Evolutionary conservation across 2,888 invertebrate genomes (phyloP).

Genomic region (Phengaris alcon): DNA sequence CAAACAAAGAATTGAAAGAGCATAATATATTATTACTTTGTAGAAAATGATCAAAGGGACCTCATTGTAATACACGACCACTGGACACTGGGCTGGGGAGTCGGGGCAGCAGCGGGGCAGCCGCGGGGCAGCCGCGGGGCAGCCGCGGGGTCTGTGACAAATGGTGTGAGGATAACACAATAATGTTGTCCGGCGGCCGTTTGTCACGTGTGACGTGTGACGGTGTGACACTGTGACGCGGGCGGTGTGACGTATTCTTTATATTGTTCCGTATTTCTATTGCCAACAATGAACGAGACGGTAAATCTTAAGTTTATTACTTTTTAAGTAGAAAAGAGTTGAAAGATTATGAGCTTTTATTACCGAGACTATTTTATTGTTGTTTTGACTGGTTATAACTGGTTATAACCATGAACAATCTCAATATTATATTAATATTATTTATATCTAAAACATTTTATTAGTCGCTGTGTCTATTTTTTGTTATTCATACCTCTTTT

Average conservation of each 20-base stretch:
- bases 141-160: background rate
- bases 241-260: background rate
- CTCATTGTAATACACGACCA: background rate
- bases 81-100: too few species aligned
- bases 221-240: background rate
- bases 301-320: background rate
- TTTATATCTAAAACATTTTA: too few species aligned
- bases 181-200: slow-evolving; percentile 3
- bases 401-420: too few species aligned
- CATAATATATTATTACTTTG: background rate
- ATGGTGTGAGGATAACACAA: slow-evolving; percentile 8
- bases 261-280: background rate
- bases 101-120: background rate
- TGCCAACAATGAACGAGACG: background rate
- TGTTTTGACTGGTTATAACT: background rate
- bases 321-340: slow-evolving; percentile 1
- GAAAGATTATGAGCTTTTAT: background rate
- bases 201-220: slow-evolving; percentile 10
- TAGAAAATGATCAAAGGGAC: background rate
- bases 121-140: background rate
- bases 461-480: background rate
- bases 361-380: background rate
- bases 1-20: background rate
- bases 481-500: background rate
- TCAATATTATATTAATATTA: too few species aligned